These are phyloP conservation scores for Pemphredon lugubris DNA, from an alignment of 2,888 invertebrate species.

Conservation along the genomic window DNA sequence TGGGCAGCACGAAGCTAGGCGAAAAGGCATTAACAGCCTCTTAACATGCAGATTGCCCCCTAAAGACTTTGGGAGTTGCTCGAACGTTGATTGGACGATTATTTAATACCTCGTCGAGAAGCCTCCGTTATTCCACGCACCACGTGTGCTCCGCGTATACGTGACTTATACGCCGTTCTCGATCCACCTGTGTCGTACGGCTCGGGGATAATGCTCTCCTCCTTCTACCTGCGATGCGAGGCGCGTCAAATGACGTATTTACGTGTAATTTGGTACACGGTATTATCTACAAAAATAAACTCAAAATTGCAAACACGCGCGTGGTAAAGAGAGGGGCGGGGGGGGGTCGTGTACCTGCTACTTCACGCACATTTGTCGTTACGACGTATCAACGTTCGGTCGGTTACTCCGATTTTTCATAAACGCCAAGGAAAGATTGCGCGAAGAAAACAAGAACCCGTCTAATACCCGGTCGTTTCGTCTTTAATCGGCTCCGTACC, in stretches of 20 bases:
- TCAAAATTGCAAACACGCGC: too few species aligned
- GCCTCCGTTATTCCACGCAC: conserved; percentile 54
- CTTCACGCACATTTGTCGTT: too few species aligned
- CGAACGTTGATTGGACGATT: conserved; percentile 79
- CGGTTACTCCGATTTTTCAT: too few species aligned
- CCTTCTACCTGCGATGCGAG: neutral
- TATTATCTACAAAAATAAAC: too few species aligned
- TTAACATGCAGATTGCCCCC: conserved; percentile 80
- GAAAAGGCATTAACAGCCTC: conserved; percentile 79
- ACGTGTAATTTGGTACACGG: too few species aligned
- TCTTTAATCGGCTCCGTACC: neutral
- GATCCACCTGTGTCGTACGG: conserved; percentile 8
- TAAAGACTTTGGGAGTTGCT: conserved; percentile 77
- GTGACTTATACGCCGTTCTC: conserved; percentile 6
- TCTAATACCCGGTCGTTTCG: too few species aligned
- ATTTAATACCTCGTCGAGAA: conserved; percentile 74
- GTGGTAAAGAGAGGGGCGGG: too few species aligned
- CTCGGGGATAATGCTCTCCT: neutral
- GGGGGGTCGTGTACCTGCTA: too few species aligned
- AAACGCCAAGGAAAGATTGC: too few species aligned
- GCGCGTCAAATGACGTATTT: neutral
- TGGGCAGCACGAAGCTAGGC: conserved; percentile 72
- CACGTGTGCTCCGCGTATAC: conserved; percentile 26
- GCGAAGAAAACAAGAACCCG: too few species aligned
- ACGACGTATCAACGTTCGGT: neutral